phyloP scores from a whole-genome alignment of 2,797 vertebrate genomes.

The Syndactyla subalaris region DNA sequence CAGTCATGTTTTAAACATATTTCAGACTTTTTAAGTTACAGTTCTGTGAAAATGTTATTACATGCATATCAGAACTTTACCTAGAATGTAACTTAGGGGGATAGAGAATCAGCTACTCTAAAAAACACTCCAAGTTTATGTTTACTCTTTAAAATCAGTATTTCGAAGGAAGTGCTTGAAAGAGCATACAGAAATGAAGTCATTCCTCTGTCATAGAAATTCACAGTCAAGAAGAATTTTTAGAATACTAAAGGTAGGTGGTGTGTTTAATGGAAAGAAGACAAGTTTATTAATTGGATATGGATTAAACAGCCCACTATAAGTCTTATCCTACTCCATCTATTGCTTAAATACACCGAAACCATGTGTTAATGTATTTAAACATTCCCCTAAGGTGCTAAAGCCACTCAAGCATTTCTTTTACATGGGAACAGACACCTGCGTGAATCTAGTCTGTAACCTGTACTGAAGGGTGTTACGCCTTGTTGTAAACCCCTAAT shows the following conservation, averaged over 20 bases:
- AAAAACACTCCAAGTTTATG: background rate
- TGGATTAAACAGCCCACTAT: background rate
- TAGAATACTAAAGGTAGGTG: background rate
- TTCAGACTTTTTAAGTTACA: background rate
- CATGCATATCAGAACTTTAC: background rate
- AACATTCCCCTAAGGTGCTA: background rate
- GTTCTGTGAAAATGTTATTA: background rate
- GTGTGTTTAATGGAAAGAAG: background rate
- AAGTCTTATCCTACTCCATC: background rate
- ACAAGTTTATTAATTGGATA: background rate
- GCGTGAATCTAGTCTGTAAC: background rate
- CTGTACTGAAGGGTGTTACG: background rate
- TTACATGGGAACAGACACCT: background rate
- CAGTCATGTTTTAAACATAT: background rate
- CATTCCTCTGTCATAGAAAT: background rate
- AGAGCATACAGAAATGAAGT: background rate
- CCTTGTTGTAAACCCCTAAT: background rate
- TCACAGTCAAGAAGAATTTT: background rate
- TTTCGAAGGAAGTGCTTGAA: background rate
- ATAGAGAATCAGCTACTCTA: background rate
- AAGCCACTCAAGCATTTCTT: background rate
- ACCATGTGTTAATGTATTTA: background rate
- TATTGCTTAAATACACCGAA: background rate
- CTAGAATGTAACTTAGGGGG: background rate
- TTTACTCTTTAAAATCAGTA: background rate